Evolutionary conservation across 2,888 invertebrate genomes (phyloP).

Genomic region (Salticus scenicus): DNA sequence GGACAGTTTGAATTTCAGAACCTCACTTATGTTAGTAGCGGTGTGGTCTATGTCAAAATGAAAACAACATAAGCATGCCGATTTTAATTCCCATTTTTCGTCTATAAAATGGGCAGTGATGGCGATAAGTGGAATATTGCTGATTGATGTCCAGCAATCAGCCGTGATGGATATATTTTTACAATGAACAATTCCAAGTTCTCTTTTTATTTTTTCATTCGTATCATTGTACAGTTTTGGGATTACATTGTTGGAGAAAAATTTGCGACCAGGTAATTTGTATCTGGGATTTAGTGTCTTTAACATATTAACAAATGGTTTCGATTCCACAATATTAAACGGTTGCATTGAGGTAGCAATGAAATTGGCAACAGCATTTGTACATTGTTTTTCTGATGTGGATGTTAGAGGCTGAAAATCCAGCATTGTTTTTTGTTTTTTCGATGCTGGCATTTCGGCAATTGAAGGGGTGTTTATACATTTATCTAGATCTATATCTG

Average conservation of each 20-base stretch:
- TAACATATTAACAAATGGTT: conserved; percentile 8
- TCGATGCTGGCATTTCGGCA: background rate
- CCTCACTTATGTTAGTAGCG: background rate
- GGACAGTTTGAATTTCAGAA: background rate
- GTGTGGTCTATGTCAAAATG: background rate
- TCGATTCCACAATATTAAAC: background rate
- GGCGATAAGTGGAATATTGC: background rate
- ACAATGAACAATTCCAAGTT: background rate
- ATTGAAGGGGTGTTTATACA: too few species aligned
- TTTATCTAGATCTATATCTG: too few species aligned
- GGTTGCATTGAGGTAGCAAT: background rate
- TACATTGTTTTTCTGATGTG: background rate
- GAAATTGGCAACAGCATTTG: background rate
- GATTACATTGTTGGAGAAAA: background rate
- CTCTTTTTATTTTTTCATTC: background rate
- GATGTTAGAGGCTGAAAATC: background rate
- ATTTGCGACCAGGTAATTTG: background rate
- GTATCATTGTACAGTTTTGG: background rate
- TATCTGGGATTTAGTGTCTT: background rate
- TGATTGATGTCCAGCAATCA: background rate
- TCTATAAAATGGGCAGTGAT: conserved; percentile 7
- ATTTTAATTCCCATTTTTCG: background rate
- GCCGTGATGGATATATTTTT: background rate
- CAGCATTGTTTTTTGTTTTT: background rate
- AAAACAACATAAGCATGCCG: background rate